These are phyloP conservation scores for Cephus cinctus DNA, from an alignment of 1,140 invertebrate genomes.

Conservation along the genomic window DNA sequence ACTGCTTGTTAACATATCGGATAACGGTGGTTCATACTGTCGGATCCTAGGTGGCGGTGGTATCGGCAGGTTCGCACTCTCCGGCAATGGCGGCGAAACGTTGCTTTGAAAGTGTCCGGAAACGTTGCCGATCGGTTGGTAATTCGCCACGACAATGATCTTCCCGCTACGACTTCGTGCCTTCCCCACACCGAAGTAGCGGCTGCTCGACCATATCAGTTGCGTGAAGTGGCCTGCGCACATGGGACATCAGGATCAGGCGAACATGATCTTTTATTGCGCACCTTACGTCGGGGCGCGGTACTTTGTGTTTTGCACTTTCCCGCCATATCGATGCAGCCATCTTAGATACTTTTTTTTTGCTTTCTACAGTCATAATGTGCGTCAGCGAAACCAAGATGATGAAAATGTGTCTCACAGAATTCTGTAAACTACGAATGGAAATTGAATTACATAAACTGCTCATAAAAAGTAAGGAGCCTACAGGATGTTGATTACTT, in stretches of 20 bases:
- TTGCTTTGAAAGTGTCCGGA: constrained; percentile 75
- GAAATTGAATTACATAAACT: no score
- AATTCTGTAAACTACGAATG: no score
- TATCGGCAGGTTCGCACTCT: constrained; percentile 52
- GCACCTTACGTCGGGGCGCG: no score
- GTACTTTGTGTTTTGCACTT: no score
- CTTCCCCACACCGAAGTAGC: constrained; percentile 80
- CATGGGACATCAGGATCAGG: constrained; percentile 23
- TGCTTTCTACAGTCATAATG: no score
- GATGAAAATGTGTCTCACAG: no score
- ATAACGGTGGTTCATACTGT: constrained; percentile 25
- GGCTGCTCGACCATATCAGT: constrained; percentile 80
- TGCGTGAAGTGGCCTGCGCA: constrained; percentile 84
- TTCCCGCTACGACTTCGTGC: constrained; percentile 74
- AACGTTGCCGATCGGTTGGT: constrained; percentile 75
- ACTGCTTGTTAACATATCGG: constrained; percentile 41
- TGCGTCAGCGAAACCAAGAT: no score
- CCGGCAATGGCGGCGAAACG: constrained; percentile 69
- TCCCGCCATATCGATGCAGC: no score
- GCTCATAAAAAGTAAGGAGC: no score
- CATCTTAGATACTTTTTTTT: no score
- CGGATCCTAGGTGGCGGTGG: constrained; percentile 34
- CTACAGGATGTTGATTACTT: no score
- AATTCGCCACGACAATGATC: constrained; percentile 79
- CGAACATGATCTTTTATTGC: no score